Evolutionary conservation across 2,888 invertebrate genomes (phyloP), one percentile per base, ranked within the genome.

Genomic region (Dryobotodes eremita): DNA sequence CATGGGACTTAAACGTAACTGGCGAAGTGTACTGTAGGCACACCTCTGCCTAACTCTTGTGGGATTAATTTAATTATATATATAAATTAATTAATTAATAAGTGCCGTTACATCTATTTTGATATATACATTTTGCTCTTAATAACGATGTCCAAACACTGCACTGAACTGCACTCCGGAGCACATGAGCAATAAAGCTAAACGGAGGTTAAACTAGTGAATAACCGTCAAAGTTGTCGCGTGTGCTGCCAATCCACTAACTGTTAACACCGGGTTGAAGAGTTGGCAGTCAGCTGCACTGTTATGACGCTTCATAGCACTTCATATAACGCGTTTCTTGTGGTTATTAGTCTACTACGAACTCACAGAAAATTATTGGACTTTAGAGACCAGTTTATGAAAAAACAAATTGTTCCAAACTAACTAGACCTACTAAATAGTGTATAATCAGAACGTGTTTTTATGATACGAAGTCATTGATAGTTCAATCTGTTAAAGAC

Each of bases 181-280:
- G 57, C 65, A 62, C 36, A 82, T 50, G 10, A 75, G 64, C 66
- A 77, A 81, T 88, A 82, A 88, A 88, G 59, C 77, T 82, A 77
- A 82, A 86, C 66, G 57, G 77, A 69, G 82, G 62, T 71, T 59
- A 73, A 80, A 77, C 78, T 82, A 71, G 80, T 81, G 79, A 42
- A 62, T 69, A 80, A 81, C 68, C 66, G 77, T 81, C 71, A 66
- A 86, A 89, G 79, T 88, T 77, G 71, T 62, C 26, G 77, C n/a
- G 61, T 17, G 55, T 59, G 79, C 68, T 88, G 88, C 88, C 89
- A 88, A 87, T 59, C 69, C 53, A 15, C 26, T 48, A 65, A 79
- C 77, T 77, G 73, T 87, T 85, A 83, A 80, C 79, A 80, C 71
- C 59, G 71, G 78, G 77, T 55, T 73, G 77, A 80, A 82, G 85